Conservation (phyloP, 2,888 invertebrate genomes). For the Sthenelais limicola region DNA sequence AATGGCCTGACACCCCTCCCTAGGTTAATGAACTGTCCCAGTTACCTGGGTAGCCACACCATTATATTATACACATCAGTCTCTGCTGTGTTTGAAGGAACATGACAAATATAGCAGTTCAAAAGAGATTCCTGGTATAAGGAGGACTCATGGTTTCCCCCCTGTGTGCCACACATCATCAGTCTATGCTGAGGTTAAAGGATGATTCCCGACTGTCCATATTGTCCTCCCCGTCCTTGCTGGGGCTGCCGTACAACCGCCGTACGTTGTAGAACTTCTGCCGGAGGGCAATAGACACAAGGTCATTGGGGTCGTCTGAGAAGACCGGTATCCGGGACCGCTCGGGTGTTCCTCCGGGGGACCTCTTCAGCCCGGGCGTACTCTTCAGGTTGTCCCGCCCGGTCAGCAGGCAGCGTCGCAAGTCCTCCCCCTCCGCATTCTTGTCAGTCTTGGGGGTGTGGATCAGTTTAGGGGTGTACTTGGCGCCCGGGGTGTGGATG, state of each 20-base stretch:
- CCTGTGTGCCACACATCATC: no score
- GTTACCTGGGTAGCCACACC: no score
- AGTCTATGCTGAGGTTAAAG: slow-evolving; percentile 31
- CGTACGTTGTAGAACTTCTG: slow-evolving; percentile 33
- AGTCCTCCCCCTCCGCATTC: background rate
- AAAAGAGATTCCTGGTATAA: no score
- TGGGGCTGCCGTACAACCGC: slow-evolving; percentile 10
- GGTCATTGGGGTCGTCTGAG: slow-evolving; percentile 2
- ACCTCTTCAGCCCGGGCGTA: slow-evolving; percentile 26
- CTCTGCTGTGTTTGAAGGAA: no score
- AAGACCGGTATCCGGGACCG: background rate
- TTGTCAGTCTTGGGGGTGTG: background rate
- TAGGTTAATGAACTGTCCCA: no score
- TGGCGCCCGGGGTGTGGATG: background rate
- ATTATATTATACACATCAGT: no score
- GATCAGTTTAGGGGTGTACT: slow-evolving; percentile 6
- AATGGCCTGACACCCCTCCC: no score
- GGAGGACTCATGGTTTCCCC: no score
- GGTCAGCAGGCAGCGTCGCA: slow-evolving; percentile 13
- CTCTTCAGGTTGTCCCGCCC: slow-evolving; percentile 26
- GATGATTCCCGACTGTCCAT: slow-evolving; percentile 2
- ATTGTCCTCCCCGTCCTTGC: slow-evolving; percentile 1
- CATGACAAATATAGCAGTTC: no score
- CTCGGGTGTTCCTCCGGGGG: slow-evolving; percentile 36
- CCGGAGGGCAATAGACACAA: slow-evolving; percentile 17